Conservation (phyloP, 2,797 vertebrate species). For the Microchirus variegatus region DNA sequence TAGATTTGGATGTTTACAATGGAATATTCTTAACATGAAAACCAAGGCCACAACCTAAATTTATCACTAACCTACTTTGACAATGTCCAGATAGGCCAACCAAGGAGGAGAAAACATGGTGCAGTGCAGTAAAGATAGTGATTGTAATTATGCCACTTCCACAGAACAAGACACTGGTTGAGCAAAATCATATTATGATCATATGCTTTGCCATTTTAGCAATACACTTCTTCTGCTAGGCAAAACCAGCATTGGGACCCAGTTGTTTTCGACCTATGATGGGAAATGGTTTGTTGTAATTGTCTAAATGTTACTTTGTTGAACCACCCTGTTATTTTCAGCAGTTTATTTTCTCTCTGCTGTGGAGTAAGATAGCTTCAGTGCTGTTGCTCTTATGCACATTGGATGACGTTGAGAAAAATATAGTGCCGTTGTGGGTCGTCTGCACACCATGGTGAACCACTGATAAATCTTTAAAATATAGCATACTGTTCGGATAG, state of each 20-base stretch:
- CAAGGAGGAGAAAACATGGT: slow-evolving; percentile 1
- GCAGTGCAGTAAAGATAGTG: background rate
- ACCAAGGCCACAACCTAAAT: slow-evolving; percentile 30
- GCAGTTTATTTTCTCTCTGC: too few species aligned
- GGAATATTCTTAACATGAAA: slow-evolving; percentile 4
- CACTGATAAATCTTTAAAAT: too few species aligned
- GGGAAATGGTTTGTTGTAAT: background rate
- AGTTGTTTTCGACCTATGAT: background rate
- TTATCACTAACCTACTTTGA: slow-evolving; percentile 23
- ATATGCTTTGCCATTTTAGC: background rate
- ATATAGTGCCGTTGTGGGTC: background rate
- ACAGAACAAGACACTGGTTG: background rate
- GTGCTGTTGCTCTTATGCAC: too few species aligned
- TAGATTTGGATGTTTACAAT: slow-evolving; percentile 18
- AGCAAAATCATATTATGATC: background rate
- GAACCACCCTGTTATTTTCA: background rate
- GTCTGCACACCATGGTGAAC: too few species aligned
- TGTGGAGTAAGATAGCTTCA: too few species aligned
- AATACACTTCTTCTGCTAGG: background rate
- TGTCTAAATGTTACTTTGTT: background rate
- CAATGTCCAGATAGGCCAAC: slow-evolving; percentile 3
- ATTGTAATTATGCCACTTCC: background rate
- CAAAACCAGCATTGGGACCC: background rate
- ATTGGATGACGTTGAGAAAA: too few species aligned
- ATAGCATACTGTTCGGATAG: too few species aligned